Percentiles rank a stretch among this genome's conserved stretches.
Evolutionary conservation across 2,113 vertebrate genomes (phyloP).

Genomic region (Capricornis sumatraensis): DNA sequence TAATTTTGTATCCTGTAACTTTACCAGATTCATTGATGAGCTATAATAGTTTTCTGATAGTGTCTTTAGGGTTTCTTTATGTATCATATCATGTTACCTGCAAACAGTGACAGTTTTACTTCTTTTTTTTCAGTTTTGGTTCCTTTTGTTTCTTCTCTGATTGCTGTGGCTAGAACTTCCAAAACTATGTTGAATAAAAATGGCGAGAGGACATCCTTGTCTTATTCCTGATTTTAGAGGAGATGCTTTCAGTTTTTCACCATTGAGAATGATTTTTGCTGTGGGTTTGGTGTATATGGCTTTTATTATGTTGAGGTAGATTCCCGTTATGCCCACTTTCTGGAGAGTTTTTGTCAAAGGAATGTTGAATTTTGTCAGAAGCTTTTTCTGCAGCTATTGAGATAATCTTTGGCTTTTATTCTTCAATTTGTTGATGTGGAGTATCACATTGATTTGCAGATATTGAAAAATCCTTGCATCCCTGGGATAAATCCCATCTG

Average conservation of each 20-base stretch:
- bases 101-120: not conserved
- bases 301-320: not conserved
- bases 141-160: not conserved
- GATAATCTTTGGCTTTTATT: not conserved
- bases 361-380: not conserved
- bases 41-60: not conserved
- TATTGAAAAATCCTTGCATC: not conserved
- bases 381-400: not conserved
- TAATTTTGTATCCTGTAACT: not conserved
- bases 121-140: not conserved
- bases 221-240: not conserved
- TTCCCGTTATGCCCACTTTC: not conserved
- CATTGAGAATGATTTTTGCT: not conserved
- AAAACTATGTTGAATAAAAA: not conserved
- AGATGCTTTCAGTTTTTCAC: not conserved
- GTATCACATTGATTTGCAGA: not conserved
- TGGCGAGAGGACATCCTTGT: not conserved
- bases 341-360: not conserved
- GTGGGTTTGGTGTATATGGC: not conserved
- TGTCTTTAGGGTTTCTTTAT: not conserved
- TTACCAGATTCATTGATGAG: not conserved
- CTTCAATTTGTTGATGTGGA: not conserved
- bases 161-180: not conserved
- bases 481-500: not conserved
- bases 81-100: not conserved